Evolutionary conservation across 2,888 invertebrate genomes (phyloP), one percentile per base, ranked within the genome.

Genomic region (Clostera curtula): DNA sequence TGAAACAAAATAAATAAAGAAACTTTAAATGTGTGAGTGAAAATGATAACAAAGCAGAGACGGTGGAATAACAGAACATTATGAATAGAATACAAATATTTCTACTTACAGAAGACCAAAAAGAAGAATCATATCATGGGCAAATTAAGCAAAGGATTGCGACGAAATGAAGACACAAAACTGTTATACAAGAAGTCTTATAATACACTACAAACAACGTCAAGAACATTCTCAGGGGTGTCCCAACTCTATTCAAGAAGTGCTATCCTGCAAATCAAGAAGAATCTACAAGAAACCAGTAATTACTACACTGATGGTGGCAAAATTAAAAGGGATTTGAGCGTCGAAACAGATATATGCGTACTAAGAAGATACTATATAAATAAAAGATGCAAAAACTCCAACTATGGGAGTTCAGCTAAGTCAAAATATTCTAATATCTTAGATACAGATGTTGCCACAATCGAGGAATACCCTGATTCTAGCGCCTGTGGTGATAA

Each of bases 1-100:
- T 23, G 16, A 24, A 15, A 7, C 10, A 6, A 3, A 13, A 2
- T 17, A 3, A 17, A 9, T n/a, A 9, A n/a, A 29, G 15, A 4
- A 23, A 11, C 10, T 8, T 19, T 23, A 20, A 28, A 25, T 25
- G 18, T 15, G 1, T 7, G 5, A 25, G 3, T 5, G 15, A 29
- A 26, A 49, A 43, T 29, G 34, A 40, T 42, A 20, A 39, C 36
- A 37, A 56, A 46, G 45, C n/a, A n/a, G n/a, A n/a, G n/a, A n/a
- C n/a, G n/a, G n/a, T n/a, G n/a, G n/a, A n/a, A n/a, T n/a, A n/a
- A n/a, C n/a, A n/a, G n/a, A n/a, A n/a, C n/a, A n/a, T n/a, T n/a
- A 61, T 71, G 71, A 70, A 68, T 53, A 67, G 70, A 70, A 62
- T 62, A 66, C 65, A 53, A 63, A 62, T 56, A 61, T 76, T 73